Evolutionary conservation across 2,113 vertebrate species (phyloP), one percentile per base, ranked within the genome.

Genomic region (Conger conger): DNA sequence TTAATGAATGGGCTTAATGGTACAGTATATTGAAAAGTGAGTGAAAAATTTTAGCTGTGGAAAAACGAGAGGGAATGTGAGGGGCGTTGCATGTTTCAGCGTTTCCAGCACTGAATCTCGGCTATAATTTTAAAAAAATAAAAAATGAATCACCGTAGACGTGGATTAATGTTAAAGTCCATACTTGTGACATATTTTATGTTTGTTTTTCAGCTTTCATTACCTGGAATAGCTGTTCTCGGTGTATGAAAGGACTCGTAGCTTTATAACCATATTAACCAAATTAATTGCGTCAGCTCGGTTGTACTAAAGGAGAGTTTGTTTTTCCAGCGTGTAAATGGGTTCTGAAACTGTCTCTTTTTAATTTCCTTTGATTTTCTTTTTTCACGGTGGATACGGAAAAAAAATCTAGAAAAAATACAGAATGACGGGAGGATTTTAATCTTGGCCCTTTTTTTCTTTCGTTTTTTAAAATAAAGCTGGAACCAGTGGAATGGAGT

Each of bases 401-500:
- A 87, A 88, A 86, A 86, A 40, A 50, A 35, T n/a, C n/a, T n/a
- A n/a, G n/a, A n/a, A 36, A 45, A 45, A 81, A 40, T 78, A 80
- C 87, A 81, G 42, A 86, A 88, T 84, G 81, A 86, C 77, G 83
- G 63, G 79, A 57, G 76, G 86, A 73, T 77, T 50, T 35, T 68
- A 37, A 42, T 82, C 80, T 87, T 82, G 81, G 76, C 80, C 27
- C 73, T 76, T n/a, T 37, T 60, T 20, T 1, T 86, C 83, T 84
- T 80, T 63, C 23, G 5, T 30, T 13, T 13, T 73, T 73, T 63
- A 27, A 73, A 80, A 80, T 86, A 76, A 63, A 81, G 40, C 89
- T 40, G 57, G 90, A 91, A 93, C 92, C 92, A 92, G 88, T 93
- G 92, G 90, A 93, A 94, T 93, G 91, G 92, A 95, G 93, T 96